Evolutionary conservation across 2,113 vertebrate species (phyloP).

Genomic region (Pogona vitticeps): DNA sequence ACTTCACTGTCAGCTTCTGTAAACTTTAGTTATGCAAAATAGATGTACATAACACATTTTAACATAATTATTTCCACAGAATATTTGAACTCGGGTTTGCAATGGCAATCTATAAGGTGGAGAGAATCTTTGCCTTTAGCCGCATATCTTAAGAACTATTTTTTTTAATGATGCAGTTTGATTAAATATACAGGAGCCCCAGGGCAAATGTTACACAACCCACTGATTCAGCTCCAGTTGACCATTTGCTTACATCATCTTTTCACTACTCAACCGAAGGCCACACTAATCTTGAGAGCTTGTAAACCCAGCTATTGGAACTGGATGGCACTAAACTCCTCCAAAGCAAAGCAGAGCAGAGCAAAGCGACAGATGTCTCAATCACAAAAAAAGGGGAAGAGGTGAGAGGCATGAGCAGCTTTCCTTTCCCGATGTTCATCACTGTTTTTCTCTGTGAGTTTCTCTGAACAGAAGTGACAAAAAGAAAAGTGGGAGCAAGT

Average conservation of each 20-base stretch:
- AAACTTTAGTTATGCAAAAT: background rate
- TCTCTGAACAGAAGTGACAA: background rate
- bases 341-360: background rate
- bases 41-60: background rate
- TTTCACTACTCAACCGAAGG: background rate
- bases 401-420: background rate
- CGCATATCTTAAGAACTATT: background rate
- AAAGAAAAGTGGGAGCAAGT: background rate
- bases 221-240: background rate
- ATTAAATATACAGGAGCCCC: background rate
- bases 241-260: background rate
- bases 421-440: background rate
- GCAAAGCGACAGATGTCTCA: background rate
- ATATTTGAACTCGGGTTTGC: background rate
- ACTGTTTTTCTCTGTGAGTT: background rate
- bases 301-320: background rate
- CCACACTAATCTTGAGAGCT: background rate
- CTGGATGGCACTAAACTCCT: background rate
- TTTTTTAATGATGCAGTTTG: background rate
- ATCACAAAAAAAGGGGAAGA: background rate
- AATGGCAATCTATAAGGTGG: background rate
- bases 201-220: background rate
- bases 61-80: slow-evolving; percentile 1
- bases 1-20: background rate
- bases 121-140: background rate